phyloP scores from a whole-genome alignment of 2,888 invertebrate species.

The Andricus curvator region DNA sequence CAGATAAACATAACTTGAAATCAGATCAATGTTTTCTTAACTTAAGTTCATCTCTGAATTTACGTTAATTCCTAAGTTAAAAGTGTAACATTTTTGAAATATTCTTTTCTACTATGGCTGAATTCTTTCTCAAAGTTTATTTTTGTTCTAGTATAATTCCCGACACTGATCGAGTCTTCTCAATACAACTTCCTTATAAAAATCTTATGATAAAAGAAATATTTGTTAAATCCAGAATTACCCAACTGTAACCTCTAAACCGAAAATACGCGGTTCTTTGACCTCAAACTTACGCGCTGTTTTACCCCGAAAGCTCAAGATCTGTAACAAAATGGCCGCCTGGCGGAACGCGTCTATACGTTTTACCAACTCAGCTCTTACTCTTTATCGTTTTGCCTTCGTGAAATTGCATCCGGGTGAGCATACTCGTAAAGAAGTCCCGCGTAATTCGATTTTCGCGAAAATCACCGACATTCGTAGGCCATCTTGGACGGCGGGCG shows the following conservation, averaged over 20 bases:
- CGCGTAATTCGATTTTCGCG: slow-evolving; percentile 46
- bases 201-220: background rate
- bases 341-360: slow-evolving; percentile 15
- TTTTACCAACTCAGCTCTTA: slow-evolving; percentile 22
- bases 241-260: background rate
- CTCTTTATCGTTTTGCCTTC: slow-evolving; percentile 27
- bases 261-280: slow-evolving; percentile 11
- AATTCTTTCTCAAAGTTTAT: too few species aligned
- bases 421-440: slow-evolving; percentile 44
- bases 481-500: slow-evolving; percentile 45
- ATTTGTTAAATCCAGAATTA: background rate
- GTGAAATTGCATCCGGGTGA: slow-evolving; percentile 23
- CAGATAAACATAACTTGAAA: too few species aligned
- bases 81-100: too few species aligned
- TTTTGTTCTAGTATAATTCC: too few species aligned
- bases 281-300: background rate
- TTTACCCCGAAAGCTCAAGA: slow-evolving; percentile 2
- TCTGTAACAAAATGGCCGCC: slow-evolving; percentile 37
- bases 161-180: too few species aligned
- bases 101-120: too few species aligned
- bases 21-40: too few species aligned
- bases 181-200: background rate
- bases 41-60: too few species aligned
- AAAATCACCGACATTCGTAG: slow-evolving; percentile 45
- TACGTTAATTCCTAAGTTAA: too few species aligned